Evolutionary conservation across 2,888 invertebrate genomes (phyloP).

Genomic region (Calliscelio sp.): DNA sequence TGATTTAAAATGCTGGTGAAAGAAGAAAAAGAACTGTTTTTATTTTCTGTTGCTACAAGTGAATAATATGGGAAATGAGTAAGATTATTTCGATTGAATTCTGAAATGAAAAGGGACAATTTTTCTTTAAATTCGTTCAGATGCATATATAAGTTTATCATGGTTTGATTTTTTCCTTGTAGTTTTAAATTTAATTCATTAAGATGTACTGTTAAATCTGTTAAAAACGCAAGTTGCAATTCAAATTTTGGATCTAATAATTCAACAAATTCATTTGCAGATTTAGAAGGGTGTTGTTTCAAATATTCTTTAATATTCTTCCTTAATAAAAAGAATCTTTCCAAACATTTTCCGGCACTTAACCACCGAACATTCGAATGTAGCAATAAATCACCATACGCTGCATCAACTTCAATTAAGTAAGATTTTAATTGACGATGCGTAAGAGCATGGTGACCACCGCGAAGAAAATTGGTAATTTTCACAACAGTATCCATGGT

Average conservation of each 20-base stretch:
- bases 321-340: slow-evolving; percentile 17
- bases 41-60: background rate
- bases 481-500: slow-evolving; percentile 8
- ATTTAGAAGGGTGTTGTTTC: background rate
- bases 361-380: slow-evolving; percentile 38
- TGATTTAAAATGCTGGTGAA: background rate
- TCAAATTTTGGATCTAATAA: background rate
- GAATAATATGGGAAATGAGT: background rate
- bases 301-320: slow-evolving; percentile 1
- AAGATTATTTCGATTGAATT: slow-evolving; percentile 5
- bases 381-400: slow-evolving; percentile 29
- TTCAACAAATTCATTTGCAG: background rate
- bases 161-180: slow-evolving; percentile 13
- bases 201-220: slow-evolving; percentile 11
- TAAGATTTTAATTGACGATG: slow-evolving; percentile 27
- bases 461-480: slow-evolving; percentile 42
- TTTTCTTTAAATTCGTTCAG: slow-evolving; percentile 5
- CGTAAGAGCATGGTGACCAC: slow-evolving; percentile 11
- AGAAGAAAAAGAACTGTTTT: background rate
- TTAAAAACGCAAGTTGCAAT: slow-evolving; percentile 11
- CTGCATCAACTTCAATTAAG: slow-evolving; percentile 37
- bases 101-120: background rate
- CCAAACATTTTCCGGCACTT: slow-evolving; percentile 37
- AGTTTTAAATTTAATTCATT: slow-evolving; percentile 29
- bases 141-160: slow-evolving; percentile 11